Conservation (phyloP, 2,797 vertebrate genomes). For the Todus mexicanus region DNA sequence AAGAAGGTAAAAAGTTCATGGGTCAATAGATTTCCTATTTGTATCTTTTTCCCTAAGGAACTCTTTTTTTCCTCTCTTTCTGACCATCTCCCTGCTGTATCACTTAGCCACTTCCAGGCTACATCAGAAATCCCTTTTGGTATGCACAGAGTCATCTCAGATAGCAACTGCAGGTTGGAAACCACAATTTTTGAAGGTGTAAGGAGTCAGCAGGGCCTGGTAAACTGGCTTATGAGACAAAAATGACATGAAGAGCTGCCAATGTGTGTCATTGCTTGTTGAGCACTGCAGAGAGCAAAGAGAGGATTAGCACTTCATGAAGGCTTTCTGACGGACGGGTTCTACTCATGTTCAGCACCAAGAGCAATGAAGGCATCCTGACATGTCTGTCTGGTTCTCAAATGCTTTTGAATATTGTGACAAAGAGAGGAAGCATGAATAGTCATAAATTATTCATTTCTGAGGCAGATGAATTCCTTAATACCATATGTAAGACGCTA, state of each 20-base stretch:
- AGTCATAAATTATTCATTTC: not conserved
- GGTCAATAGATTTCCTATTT: not conserved
- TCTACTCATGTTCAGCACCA: not conserved
- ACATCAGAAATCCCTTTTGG: not conserved
- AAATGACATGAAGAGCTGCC: not conserved
- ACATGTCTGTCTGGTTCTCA: not conserved
- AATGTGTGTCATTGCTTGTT: not conserved
- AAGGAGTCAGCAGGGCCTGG: not conserved
- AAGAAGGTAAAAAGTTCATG: not conserved
- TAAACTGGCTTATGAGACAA: not conserved
- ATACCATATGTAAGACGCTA: not conserved
- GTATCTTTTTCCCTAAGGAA: not conserved
- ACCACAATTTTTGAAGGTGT: not conserved
- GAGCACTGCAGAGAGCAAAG: not conserved
- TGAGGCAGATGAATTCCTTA: not conserved
- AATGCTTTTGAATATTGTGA: not conserved
- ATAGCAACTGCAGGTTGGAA: not conserved
- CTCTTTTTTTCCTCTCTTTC: not conserved
- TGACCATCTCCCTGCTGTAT: not conserved
- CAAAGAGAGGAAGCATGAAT: not conserved
- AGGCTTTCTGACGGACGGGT: not conserved
- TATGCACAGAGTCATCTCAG: not conserved
- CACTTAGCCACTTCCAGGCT: not conserved
- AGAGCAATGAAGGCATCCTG: not conserved
- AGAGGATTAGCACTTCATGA: not conserved